Base-by-base conservation (phyloP, 2,888 invertebrate species). In the Eupithecia subfuscata region DNA sequence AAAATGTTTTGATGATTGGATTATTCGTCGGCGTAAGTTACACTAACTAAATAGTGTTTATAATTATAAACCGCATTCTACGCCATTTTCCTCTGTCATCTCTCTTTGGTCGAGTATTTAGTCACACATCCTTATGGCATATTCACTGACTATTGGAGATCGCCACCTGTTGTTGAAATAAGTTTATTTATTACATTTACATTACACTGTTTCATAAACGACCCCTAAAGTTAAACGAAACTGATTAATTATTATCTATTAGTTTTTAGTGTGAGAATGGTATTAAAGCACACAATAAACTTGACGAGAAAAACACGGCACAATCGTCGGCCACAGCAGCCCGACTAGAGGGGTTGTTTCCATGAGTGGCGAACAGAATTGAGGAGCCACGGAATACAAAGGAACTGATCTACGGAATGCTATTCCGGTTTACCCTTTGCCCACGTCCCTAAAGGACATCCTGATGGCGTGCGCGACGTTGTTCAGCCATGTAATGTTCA, bases 371-470 rank as follows among this genome's bases (percentile, higher is more conserved):
- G 83, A 79, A 80, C 83, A 83, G 83, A 83, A 85, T 82, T 83
- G 83, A 80, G 78, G 81, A 6, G 70, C 7, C 72, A 73, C 63
- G 75, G 74, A 69, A 52, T 56, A 30, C 30, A 56, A 40, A n/a
- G 60, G 45, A 37, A 63, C 12, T 30, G 9, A 14, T 18, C 2
- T n/a, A 30, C 34, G 43, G 12, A 70, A 14, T 16, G 25, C 68
- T 68, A 7, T 43, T 37, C 22, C 68, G n/a, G 30, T 40, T 22
- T 80, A 95, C 95, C 98, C 98, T 90, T 98, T 98, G 2, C 97
- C 98, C 7, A 97, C 95, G 80, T 97, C 97, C 40, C 97, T 95
- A 72, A 98, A 95, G n/a, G 96, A 96, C 93, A 97, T 96, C 43
- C 96, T 93, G 34, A 98, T 96, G 9, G 96, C 96, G 25, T 96